A percentile compares a stretch with the other conserved stretches of the same genome.
Conservation (phyloP, 2,888 invertebrate genomes). For the Eumerus sabulonum region DNA sequence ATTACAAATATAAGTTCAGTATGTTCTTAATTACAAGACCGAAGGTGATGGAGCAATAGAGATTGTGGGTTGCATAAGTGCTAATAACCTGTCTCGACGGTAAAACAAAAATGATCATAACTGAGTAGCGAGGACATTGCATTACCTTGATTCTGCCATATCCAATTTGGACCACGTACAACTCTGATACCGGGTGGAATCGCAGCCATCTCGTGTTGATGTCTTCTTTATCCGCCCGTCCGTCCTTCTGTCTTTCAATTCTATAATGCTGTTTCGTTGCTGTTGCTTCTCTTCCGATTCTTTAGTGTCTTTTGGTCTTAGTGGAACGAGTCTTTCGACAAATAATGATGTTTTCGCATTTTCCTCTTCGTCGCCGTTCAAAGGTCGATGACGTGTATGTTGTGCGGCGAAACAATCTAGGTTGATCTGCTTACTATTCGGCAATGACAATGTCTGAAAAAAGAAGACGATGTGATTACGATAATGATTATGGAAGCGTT, state of each 20-base stretch:
- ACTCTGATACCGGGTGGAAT: conserved; percentile 86
- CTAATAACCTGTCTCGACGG: conserved; percentile 3
- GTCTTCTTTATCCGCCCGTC: conserved; percentile 12
- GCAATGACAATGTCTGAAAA: conserved; percentile 38
- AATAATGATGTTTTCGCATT: conserved; percentile 51
- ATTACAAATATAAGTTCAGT: too few relatives aligned
- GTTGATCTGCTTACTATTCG: conserved; percentile 24
- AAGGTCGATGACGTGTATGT: conserved; percentile 32
- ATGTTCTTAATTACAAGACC: conserved; percentile 12
- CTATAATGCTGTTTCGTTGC: conserved; percentile 23
- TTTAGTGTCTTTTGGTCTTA: too few relatives aligned
- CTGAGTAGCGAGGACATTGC: too few relatives aligned
- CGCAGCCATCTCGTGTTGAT: conserved; percentile 70
- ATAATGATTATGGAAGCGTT: not conserved
- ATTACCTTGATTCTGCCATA: conserved; percentile 87
- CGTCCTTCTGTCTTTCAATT: conserved; percentile 4
- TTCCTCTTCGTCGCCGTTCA: conserved; percentile 20
- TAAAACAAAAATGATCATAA: too few relatives aligned
- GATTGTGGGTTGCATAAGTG: conserved; percentile 22
- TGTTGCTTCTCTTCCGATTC: conserved; percentile 15
- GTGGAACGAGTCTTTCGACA: conserved; percentile 15
- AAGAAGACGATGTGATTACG: conserved; percentile 20
- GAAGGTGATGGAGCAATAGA: not conserved
- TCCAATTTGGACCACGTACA: conserved; percentile 90
- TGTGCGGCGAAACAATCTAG: conserved; percentile 30